phyloP scores from a whole-genome alignment of 2,113 vertebrate genomes.

The Pseudorasbora parva region DNA sequence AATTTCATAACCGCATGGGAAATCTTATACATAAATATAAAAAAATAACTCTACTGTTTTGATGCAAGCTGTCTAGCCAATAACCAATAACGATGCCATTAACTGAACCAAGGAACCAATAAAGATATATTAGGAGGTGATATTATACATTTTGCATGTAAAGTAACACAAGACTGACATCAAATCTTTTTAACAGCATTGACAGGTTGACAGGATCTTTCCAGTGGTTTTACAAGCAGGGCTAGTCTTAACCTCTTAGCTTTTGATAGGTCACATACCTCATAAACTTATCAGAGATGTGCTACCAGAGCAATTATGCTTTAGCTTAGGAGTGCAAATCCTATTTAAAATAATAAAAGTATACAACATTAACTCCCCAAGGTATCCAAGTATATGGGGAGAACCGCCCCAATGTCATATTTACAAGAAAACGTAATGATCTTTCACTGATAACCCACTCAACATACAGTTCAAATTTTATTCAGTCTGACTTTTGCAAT shows the following conservation, averaged over 20 bases:
- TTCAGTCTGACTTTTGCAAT: background rate
- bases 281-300: conserved; percentile 49
- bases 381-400: background rate
- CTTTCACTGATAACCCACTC: background rate
- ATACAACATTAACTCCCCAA: too few relatives aligned
- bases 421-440: background rate
- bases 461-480: too few relatives aligned
- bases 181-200: conserved; percentile 46
- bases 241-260: conserved; percentile 33
- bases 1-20: background rate
- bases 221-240: conserved; percentile 47
- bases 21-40: background rate
- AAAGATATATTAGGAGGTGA: conserved; percentile 57
- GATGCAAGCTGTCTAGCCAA: background rate
- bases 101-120: conserved; percentile 48
- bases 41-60: background rate
- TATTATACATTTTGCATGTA: conserved; percentile 51
- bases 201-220: conserved; percentile 47
- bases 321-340: background rate
- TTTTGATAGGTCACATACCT: conserved; percentile 62
- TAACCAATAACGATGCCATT: background rate
- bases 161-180: conserved; percentile 54
- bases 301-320: conserved; percentile 4
- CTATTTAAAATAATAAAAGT: background rate
- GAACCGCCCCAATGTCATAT: background rate